Evolutionary conservation across 2,113 vertebrate species (phyloP).

Genomic region (Tetraodon nigroviridis): DNA sequence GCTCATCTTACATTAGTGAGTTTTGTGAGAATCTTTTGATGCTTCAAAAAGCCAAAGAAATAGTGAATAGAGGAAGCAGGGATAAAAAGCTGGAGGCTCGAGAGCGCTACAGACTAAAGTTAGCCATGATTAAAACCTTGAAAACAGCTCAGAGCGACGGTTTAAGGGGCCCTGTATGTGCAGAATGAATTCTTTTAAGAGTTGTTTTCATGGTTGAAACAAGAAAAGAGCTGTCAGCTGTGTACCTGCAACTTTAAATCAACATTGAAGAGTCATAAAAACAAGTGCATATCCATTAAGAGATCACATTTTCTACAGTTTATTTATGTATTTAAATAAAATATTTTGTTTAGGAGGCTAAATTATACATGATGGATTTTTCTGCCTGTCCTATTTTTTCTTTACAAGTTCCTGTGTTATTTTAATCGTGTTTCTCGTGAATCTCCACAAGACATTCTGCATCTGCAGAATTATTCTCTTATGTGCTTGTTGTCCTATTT

Average conservation of each 20-base stretch:
- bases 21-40: slow-evolving; percentile 71
- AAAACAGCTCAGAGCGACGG: slow-evolving; percentile 61
- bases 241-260: slow-evolving; percentile 45
- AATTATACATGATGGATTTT: no score
- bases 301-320: neutral
- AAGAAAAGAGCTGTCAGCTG: slow-evolving; percentile 37
- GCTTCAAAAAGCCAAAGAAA: slow-evolving; percentile 65
- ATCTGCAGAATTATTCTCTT: slow-evolving; percentile 1
- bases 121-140: slow-evolving; percentile 47
- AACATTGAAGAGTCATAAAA: slow-evolving; percentile 1
- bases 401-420: no score
- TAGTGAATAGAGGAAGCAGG: slow-evolving; percentile 35
- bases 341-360: no score
- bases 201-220: slow-evolving; percentile 36
- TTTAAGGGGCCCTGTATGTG: slow-evolving; percentile 57
- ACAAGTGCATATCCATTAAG: slow-evolving; percentile 1
- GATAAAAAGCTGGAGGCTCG: slow-evolving; percentile 31
- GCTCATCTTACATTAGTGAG: slow-evolving; percentile 55
- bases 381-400: no score
- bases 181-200: slow-evolving; percentile 46
- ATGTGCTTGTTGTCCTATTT: slow-evolving; percentile 30
- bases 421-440: no score
- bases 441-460: neutral
- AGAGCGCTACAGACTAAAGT: slow-evolving; percentile 36
- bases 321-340: no score